phyloP scores from a whole-genome alignment of 2,113 vertebrate genomes.

The Psilopsiagon aymara region DNA sequence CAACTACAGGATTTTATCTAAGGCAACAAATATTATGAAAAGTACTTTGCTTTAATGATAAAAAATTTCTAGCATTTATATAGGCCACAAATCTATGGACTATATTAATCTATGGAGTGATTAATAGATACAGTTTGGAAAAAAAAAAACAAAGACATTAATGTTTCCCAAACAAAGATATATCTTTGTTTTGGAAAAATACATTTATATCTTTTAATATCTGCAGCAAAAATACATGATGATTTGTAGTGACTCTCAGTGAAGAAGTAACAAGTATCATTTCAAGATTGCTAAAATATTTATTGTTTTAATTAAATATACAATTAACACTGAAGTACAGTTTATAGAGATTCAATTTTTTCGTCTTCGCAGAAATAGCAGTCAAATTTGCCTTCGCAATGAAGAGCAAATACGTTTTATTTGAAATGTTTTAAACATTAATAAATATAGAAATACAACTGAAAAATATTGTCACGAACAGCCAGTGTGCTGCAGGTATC shows the following conservation, averaged over 20 bases:
- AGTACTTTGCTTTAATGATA: neutral
- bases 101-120: neutral
- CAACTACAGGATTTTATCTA: conserved; percentile 44
- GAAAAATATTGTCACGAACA: neutral
- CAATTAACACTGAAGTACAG: neutral
- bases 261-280: neutral
- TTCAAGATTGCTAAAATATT: neutral
- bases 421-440: neutral
- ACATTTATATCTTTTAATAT: neutral
- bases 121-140: neutral
- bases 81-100: neutral
- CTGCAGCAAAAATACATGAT: neutral
- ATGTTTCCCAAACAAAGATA: neutral
- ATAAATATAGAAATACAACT: neutral
- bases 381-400: neutral
- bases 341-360: neutral
- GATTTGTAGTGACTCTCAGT: neutral
- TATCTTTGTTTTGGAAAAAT: neutral
- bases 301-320: neutral
- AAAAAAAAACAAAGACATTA: neutral
- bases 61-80: neutral
- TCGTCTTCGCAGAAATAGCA: neutral
- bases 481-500: neutral
- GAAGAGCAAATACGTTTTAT: neutral
- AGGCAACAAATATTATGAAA: conserved; percentile 15